These are phyloP conservation scores for Eristalis intricaria DNA, from an alignment of 2,888 invertebrate species.

Conservation along the genomic window DNA sequence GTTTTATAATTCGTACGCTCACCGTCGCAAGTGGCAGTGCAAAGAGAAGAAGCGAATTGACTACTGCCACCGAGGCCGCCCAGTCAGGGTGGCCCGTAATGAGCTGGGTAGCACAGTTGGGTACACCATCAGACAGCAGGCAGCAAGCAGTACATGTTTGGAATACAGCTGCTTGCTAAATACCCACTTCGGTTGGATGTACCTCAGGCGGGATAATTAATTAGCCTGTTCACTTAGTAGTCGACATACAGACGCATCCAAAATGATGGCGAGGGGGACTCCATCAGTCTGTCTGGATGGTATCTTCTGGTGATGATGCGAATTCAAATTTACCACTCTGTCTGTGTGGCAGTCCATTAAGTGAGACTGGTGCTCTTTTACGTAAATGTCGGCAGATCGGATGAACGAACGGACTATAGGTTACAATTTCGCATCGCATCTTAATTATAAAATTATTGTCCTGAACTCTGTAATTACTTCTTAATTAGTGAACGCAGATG, in stretches of 20 bases:
- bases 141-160: conserved; percentile 42
- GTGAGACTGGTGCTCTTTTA: conserved; percentile 37
- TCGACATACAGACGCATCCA: conserved; percentile 12
- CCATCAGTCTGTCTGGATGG: conserved; percentile 34
- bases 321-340: conserved; percentile 55
- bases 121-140: conserved; percentile 29
- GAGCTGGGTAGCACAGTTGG: conserved; percentile 34
- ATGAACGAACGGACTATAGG: conserved; percentile 42
- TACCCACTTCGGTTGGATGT: conserved; percentile 50
- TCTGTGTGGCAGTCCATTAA: conserved; percentile 29
- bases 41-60: conserved; percentile 46
- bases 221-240: conserved; percentile 59
- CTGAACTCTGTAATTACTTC: conserved; percentile 61
- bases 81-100: conserved; percentile 31
- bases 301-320: conserved; percentile 27
- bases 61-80: background rate
- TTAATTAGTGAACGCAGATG: conserved; percentile 58
- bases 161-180: conserved; percentile 61
- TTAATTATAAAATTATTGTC: conserved; percentile 68
- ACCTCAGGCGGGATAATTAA: conserved; percentile 61
- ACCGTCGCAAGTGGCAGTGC: conserved; percentile 27
- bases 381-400: conserved; percentile 46
- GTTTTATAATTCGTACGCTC: conserved; percentile 66
- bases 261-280: background rate
- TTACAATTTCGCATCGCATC: conserved; percentile 59